Evolutionary conservation across 2,888 invertebrate genomes (phyloP).

Genomic region (Xanthia togata): DNA sequence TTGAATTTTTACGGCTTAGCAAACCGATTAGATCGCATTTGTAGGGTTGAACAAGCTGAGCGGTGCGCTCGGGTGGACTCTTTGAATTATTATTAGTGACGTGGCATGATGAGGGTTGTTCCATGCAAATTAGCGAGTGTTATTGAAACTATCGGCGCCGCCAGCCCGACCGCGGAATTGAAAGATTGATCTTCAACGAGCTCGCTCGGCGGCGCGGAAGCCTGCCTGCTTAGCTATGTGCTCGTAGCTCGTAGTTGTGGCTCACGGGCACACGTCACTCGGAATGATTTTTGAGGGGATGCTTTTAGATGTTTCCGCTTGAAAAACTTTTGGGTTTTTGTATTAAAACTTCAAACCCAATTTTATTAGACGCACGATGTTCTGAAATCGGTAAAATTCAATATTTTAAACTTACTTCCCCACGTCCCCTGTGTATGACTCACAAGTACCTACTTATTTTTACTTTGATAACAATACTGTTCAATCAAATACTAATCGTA

Average conservation of each 20-base stretch:
- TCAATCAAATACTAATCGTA: too few species aligned
- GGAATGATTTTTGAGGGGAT: constrained; percentile 51
- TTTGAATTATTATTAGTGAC: constrained; percentile 70
- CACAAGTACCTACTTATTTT: background rate
- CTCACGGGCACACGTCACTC: constrained; percentile 61
- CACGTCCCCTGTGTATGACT: too few species aligned
- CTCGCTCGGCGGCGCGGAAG: constrained; percentile 59
- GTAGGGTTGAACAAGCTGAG: constrained; percentile 71
- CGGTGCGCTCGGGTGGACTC: constrained; percentile 64
- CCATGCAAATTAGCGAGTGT: constrained; percentile 69
- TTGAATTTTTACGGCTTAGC: constrained; percentile 80
- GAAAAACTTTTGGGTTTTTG: constrained; percentile 23
- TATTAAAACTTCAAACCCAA: background rate
- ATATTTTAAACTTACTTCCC: background rate
- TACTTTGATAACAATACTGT: background rate
- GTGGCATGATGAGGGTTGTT: constrained; percentile 67
- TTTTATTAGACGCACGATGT: background rate
- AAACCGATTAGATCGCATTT: constrained; percentile 77
- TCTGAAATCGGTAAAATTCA: background rate
- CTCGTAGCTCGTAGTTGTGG: constrained; percentile 50
- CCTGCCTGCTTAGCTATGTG: constrained; percentile 56
- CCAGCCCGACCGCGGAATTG: constrained; percentile 64
- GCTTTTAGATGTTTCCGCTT: constrained; percentile 33
- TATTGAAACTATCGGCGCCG: constrained; percentile 67
- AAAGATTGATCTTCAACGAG: constrained; percentile 68